phyloP scores from a whole-genome alignment of 2,888 invertebrate genomes.

The Adineta ricciae region DNA sequence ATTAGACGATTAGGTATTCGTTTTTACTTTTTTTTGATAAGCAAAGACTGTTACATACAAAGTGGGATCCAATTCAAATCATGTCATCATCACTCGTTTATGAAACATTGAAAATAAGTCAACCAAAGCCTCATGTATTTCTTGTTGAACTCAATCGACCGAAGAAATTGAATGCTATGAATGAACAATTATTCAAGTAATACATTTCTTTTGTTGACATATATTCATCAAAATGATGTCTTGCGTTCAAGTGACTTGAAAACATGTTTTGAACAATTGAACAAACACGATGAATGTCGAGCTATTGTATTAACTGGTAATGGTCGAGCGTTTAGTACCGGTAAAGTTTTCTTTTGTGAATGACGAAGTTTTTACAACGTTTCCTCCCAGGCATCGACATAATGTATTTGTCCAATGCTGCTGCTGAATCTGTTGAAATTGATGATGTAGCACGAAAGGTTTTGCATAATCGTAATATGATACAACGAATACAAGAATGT shows the following conservation, averaged over 20 bases:
- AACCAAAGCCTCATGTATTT: slow-evolving; percentile 45
- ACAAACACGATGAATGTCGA: slow-evolving; percentile 68
- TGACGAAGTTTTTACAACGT: neutral
- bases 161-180: slow-evolving; percentile 73
- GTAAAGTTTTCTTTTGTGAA: neutral
- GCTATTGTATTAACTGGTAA: slow-evolving; percentile 72
- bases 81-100: neutral
- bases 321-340: slow-evolving; percentile 76
- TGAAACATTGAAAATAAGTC: slow-evolving; percentile 38
- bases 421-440: slow-evolving; percentile 50
- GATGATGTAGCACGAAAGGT: slow-evolving; percentile 69
- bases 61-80: neutral
- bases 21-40: no score
- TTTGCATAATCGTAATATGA: slow-evolving; percentile 57
- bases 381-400: neutral
- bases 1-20: no score
- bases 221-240: neutral
- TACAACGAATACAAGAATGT: slow-evolving; percentile 65
- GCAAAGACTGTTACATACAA: no score
- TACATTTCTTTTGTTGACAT: slow-evolving; percentile 41
- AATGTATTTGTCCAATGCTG: neutral
- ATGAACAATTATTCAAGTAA: slow-evolving; percentile 70
- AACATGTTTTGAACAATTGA: slow-evolving; percentile 67
- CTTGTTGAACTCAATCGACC: slow-evolving; percentile 81
- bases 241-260: slow-evolving; percentile 59